phyloP scores from a whole-genome alignment of 2,888 invertebrate species.

The Nomada fabriciana region DNA sequence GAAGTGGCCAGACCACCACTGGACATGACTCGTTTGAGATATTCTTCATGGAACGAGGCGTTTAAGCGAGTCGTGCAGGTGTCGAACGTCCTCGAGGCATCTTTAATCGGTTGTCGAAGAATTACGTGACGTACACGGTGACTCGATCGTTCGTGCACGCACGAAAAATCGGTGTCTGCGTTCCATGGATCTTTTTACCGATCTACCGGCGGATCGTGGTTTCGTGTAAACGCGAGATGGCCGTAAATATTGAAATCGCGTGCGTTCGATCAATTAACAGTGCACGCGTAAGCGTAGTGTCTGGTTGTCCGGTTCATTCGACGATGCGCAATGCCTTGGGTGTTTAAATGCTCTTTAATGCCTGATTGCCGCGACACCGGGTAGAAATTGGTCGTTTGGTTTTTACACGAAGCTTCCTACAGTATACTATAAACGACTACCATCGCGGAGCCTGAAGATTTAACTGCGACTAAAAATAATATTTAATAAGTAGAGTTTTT shows the following conservation, averaged over 20 bases:
- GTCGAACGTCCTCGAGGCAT: constrained; percentile 40
- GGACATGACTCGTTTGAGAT: background rate
- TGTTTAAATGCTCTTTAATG: constrained; percentile 43
- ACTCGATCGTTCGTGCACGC: constrained; percentile 46
- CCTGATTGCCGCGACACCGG: constrained; percentile 39
- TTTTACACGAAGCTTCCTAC: constrained; percentile 13
- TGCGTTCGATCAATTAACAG: constrained; percentile 50
- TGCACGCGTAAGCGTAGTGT: constrained; percentile 25
- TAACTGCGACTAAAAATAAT: background rate
- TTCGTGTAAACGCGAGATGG: constrained; percentile 3
- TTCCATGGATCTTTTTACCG: constrained; percentile 24
- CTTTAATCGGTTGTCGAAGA: constrained; percentile 50
- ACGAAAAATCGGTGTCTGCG: constrained; percentile 6
- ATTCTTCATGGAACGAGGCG: constrained; percentile 29
- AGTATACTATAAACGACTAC: background rate
- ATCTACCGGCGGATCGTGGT: background rate
- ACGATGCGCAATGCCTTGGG: constrained; percentile 36
- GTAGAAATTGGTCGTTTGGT: constrained; percentile 17
- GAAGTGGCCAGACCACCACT: constrained; percentile 32
- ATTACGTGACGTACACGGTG: constrained; percentile 40
- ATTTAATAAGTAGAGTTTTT: background rate
- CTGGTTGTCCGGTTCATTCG: constrained; percentile 35
- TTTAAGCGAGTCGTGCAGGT: constrained; percentile 46
- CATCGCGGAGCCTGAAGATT: background rate
- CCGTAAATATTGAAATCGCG: constrained; percentile 50